phyloP scores from a whole-genome alignment of 2,888 invertebrate species.

The Byasa hedistus region DNA sequence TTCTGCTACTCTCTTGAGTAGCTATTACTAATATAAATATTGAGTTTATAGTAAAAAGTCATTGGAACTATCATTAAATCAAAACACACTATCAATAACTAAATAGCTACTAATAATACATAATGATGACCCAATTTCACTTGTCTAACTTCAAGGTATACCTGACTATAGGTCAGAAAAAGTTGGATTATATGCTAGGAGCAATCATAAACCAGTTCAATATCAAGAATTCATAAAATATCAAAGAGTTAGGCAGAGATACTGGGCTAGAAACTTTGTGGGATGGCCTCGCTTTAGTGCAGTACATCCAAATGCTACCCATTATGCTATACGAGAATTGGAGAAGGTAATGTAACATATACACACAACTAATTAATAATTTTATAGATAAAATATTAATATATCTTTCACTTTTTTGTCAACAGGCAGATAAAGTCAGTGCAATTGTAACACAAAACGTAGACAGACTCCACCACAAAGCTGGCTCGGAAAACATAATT shows the following conservation, averaged over 20 bases:
- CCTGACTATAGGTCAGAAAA: conserved; percentile 96
- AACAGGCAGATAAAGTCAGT: conserved; percentile 12
- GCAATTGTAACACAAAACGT: conserved; percentile 95
- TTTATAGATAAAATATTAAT: too few relatives aligned
- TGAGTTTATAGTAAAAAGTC: too few relatives aligned
- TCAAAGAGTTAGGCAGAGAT: conserved; percentile 85
- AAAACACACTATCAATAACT: too few relatives aligned
- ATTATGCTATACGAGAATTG: conserved; percentile 85
- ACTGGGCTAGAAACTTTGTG: conserved; percentile 97
- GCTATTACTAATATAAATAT: too few relatives aligned
- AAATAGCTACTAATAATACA: too few relatives aligned
- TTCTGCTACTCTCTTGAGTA: background rate
- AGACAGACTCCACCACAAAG: conserved; percentile 94
- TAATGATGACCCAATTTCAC: too few relatives aligned
- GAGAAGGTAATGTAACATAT: conserved; percentile 79
- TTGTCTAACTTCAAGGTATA: conserved; percentile 82
- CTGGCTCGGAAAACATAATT: conserved; percentile 88
- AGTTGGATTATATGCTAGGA: conserved; percentile 94
- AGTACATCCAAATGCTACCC: conserved; percentile 88
- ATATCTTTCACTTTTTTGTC: background rate
- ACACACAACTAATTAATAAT: too few relatives aligned
- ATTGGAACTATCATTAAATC: too few relatives aligned
- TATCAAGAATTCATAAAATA: conserved; percentile 91
- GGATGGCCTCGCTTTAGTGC: conserved; percentile 94
- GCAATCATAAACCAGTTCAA: conserved; percentile 90